Percentiles rank a stretch among this genome's conserved stretches.
These are phyloP conservation scores for Thinocorus orbignyianus DNA, from an alignment of 2,113 vertebrate species.

Conservation along the genomic window DNA sequence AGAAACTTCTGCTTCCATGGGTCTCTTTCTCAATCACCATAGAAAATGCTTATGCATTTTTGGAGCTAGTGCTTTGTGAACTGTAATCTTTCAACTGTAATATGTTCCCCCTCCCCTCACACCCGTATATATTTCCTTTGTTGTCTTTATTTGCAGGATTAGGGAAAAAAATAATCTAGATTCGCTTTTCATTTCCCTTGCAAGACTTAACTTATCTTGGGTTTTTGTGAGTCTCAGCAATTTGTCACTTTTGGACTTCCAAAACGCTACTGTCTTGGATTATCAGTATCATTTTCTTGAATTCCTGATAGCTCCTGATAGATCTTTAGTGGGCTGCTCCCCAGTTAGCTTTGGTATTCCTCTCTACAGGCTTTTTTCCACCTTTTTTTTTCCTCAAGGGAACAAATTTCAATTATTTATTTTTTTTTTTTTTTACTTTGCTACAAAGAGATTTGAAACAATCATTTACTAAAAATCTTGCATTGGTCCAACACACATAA, in stretches of 20 bases:
- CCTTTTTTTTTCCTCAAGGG: background rate
- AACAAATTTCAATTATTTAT: background rate
- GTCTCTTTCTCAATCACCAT: background rate
- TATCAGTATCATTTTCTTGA: background rate
- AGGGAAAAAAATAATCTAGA: background rate
- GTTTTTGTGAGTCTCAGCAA: background rate
- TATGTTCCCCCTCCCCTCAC: accelerated
- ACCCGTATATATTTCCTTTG: background rate
- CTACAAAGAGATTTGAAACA: background rate
- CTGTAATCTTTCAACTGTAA: background rate
- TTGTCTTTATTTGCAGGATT: background rate
- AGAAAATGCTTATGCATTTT: background rate
- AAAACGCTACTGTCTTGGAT: background rate
- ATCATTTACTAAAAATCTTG: background rate
- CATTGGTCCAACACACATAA: background rate
- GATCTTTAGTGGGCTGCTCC: background rate
- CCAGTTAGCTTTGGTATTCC: background rate
- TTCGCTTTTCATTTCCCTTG: background rate
- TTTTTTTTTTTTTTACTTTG: background rate
- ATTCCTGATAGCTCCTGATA: background rate
- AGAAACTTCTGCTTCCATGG: background rate
- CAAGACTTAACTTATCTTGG: background rate
- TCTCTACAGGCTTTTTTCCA: background rate
- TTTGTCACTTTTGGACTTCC: background rate
- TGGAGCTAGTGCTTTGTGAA: background rate